Evolutionary conservation across 2,113 vertebrate genomes (phyloP), one percentile per base, ranked within the genome.

Genomic region (Sebastes schlegelii): DNA sequence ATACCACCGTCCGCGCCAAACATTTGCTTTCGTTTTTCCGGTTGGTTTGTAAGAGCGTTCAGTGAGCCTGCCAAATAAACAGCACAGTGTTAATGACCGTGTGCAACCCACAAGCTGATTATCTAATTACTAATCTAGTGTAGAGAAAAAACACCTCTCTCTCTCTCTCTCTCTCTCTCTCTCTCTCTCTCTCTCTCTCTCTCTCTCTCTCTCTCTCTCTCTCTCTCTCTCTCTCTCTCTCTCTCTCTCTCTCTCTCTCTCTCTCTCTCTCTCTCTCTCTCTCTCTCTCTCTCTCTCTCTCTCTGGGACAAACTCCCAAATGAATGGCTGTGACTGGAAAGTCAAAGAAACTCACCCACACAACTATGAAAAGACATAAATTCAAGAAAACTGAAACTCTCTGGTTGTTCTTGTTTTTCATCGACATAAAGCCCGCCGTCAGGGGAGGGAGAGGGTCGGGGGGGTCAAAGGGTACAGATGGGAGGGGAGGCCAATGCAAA

Each of bases 1-100:
- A 78, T 64, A 62, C 55, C 21, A 16, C 57, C 68, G 9, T 62
- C 74, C 26, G 72, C 0, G 75, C 87, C 87, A 87, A 82, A 89
- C 87, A 86, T 80, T 91, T 89, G 88, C 82, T 88, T 90, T 91
- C 69, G 58, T 87, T 92, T 93, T 87, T 76, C 73, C 46, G 74
- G 74, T 81, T 85, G 84, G 66, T 81, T 88, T 80, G 80, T 79
- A 49, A 69, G 83, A 72, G 17, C 26, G 26, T 79, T 78, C 19
- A 8, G 57, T 57, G 2, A 80, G 66, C 69, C 87, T 70, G 92
- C 90, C 88, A 92, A 92, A 93, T 68, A 93, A 89, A 93, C 85
- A 77, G 80, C 51, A 34, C 73, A 0, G 71, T 46, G 90, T 91
- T 92, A 90, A 91, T 72, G 70, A 87, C 19, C 6, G 58, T 68